A percentile compares a stretch with the other conserved stretches of the same genome.
These are phyloP conservation scores for Dolomedes plantarius DNA, from an alignment of 2,888 invertebrate species.

Conservation along the genomic window DNA sequence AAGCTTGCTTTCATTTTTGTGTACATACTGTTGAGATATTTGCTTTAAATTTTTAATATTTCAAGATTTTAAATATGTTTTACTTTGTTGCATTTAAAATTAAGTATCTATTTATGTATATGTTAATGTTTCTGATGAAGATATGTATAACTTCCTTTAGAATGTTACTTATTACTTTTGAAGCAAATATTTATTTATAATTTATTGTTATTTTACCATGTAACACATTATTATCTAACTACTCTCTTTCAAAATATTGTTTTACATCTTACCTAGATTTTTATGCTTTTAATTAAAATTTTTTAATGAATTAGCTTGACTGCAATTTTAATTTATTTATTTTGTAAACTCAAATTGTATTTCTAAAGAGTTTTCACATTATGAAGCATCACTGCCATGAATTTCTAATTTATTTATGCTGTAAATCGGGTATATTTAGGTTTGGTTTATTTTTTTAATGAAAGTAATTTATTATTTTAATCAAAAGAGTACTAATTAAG, in stretches of 20 bases:
- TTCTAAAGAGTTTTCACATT: background rate
- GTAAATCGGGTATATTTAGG: constrained; percentile 19
- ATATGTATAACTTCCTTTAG: background rate
- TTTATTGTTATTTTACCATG: background rate
- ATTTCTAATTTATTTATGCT: constrained; percentile 24
- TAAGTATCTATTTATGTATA: constrained; percentile 6
- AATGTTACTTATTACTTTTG: background rate
- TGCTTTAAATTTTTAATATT: constrained; percentile 45
- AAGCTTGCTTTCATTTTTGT: constrained; percentile 35
- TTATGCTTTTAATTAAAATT: background rate
- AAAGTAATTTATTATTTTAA: background rate
- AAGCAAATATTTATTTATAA: background rate
- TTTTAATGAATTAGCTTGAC: background rate
- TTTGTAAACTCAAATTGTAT: too few relatives aligned
- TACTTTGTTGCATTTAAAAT: constrained; percentile 45
- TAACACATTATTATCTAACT: background rate
- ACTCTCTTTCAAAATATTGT: background rate
- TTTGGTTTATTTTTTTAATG: background rate
- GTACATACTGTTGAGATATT: constrained; percentile 64
- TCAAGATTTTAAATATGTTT: constrained; percentile 44
- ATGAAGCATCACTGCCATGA: constrained; percentile 52
- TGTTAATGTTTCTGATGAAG: background rate
- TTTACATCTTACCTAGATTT: background rate
- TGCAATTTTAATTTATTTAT: too few relatives aligned
- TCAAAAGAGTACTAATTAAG: background rate